Evolutionary conservation across 2,888 invertebrate species (phyloP), one percentile per base, ranked within the genome.

Genomic region (Tetropium fuscum): DNA sequence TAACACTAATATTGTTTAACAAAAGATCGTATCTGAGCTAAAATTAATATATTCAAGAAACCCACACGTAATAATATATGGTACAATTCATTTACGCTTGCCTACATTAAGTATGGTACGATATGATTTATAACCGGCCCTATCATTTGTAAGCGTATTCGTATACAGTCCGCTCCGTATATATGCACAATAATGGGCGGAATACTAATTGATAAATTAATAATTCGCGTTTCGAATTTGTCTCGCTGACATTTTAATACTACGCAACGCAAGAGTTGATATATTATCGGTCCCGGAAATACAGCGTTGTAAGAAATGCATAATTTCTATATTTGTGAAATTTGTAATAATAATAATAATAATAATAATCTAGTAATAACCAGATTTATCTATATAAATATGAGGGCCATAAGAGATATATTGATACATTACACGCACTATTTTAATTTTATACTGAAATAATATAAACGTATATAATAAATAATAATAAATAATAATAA

Each of bases 201-300:
- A 20, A 48, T 36, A 36, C 13, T 36, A 48, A 48, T 48, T 48
- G 48, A 48, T 48, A 48, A 48, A 48, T 48, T 48, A 48, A 48
- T 48, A 48, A 36, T 48, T 48, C 10, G 48, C 48, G 48, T 48
- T 48, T 22, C 11, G 19, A 20, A 22, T 34, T 32, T 18, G 22
- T 20, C 2, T 18, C 11, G 8, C 34, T n/a, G 34, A 48, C 48
- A 22, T 48, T 48, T n/a, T 48, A 8, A 48, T 13, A 36, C 36
- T 15, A 13, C 22, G 10, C 11, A 5, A 34, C 15, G 15, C 7
- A 7, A 15, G 13, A n/a, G n/a, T n/a, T n/a, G n/a, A n/a, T n/a
- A n/a, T n/a, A n/a, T n/a, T n/a, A n/a, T n/a, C n/a, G n/a, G n/a
- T n/a, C n/a, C n/a, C n/a, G n/a, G n/a, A n/a, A n/a, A n/a, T n/a